Percentiles rank a stretch among this genome's conserved stretches.
phyloP scores from a whole-genome alignment of 2,888 invertebrate genomes.

The Agriotes lineatus region DNA sequence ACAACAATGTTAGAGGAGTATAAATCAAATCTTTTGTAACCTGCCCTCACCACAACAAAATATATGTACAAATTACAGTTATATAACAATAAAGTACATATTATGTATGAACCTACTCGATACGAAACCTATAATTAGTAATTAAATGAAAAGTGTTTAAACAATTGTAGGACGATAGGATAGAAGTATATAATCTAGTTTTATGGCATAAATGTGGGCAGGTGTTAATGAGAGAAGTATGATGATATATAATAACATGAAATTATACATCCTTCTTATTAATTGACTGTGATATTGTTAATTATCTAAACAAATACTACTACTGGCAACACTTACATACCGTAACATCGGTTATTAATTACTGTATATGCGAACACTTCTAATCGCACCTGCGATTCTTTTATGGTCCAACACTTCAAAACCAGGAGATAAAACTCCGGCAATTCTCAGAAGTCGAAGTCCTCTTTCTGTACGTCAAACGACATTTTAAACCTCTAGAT shows the following conservation, averaged over 20 bases:
- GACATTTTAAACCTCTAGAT: not conserved
- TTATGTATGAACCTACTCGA: constrained; percentile 23
- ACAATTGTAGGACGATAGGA: constrained; percentile 32
- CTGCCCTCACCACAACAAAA: constrained; percentile 20
- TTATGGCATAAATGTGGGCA: constrained; percentile 36
- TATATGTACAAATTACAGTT: constrained; percentile 15
- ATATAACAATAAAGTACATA: constrained; percentile 23
- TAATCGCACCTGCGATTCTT: not conserved
- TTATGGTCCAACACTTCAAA: not conserved
- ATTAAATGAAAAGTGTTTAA: constrained; percentile 38
- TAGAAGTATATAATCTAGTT: constrained; percentile 35
- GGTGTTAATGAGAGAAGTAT: constrained; percentile 40
- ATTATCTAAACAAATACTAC: constrained; percentile 32
- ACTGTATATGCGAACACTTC: constrained; percentile 5
- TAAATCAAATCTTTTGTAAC: constrained; percentile 12
- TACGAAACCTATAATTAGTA: constrained; percentile 33
- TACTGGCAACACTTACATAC: constrained; percentile 14
- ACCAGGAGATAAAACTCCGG: no score
- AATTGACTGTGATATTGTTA: constrained; percentile 37
- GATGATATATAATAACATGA: constrained; percentile 39
- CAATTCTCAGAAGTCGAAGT: no score
- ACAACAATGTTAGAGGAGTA: constrained; percentile 12
- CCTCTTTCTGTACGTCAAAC: no score
- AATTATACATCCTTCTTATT: constrained; percentile 40
- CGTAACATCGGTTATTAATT: constrained; percentile 25